Evolutionary conservation across 2,797 vertebrate species (phyloP), one percentile per base, ranked within the genome.

Genomic region (Pipistrellus kuhlii): DNA sequence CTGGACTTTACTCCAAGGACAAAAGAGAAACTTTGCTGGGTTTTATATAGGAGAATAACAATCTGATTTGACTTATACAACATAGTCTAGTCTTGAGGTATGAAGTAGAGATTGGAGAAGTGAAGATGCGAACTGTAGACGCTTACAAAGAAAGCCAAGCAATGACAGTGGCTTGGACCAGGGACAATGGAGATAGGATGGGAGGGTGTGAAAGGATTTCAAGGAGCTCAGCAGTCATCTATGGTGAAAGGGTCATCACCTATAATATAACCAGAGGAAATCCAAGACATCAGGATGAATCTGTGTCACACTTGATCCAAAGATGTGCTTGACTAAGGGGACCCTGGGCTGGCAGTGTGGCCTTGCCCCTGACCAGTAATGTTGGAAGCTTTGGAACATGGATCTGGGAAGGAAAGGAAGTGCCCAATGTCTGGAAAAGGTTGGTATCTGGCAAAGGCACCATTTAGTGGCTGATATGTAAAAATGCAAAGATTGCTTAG

Each of bases 241-340:
- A 0, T 2, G 12, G 44, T 32, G 38, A 93, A 80, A 75, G 27
- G 8, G 2, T 62, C 35, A 30, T 86, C 53, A 62, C 41, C 72
- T 57, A 30, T 75, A 66, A 68, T 85, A 84, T 81, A 73, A 87
- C 71, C 88, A 55, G 23, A 88, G 71, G 78, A 90, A 55, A 93
- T 20, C 51, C 38, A 68, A 59, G 51, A 64, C 66, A 83, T 83
- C 32, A 20, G n/a, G 46, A 71, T n/a, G 35, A 94, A 53, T 73
- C 57, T 72, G 30, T 32, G 10, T 81, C 59, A 87, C 18, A 77
- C 90, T 64, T 38, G 68, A 94, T 87, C 23, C 68, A 82, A 89
- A 92, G 27, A 71, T 46, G 38, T 48, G 38, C 80, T 53, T 76
- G 30, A 57, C 44, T 73, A 27, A 53, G 48, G 15, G 5, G 72